Conservation (phyloP, 2,113 vertebrate genomes). For the Damaliscus lunatus region DNA sequence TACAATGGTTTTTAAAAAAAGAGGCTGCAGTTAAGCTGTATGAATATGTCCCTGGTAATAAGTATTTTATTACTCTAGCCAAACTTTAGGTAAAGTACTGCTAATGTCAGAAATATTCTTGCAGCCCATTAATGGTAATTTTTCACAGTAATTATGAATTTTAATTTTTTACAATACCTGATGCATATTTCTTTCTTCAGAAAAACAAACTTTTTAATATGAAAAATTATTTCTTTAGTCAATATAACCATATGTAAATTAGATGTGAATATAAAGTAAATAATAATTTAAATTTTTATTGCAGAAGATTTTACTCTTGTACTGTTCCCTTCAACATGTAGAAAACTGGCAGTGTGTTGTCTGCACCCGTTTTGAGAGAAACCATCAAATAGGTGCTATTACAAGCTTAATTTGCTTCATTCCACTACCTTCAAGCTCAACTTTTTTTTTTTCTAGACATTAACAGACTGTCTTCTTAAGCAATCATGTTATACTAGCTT, state of each 20-base stretch:
- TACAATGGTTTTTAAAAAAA: neutral
- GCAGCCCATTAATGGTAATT: neutral
- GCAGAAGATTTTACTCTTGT: conserved; percentile 62
- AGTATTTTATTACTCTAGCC: neutral
- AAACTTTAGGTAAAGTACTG: conserved; percentile 36
- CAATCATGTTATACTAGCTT: neutral
- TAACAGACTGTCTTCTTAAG: conserved; percentile 30
- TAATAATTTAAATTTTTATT: conserved; percentile 68
- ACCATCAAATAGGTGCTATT: neutral
- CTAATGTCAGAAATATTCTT: neutral
- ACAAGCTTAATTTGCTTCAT: conserved; percentile 46
- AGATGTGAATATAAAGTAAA: conserved; percentile 66
- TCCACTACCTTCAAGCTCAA: neutral
- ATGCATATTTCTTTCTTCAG: conserved; percentile 37
- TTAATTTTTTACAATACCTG: neutral
- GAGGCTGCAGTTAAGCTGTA: conserved; percentile 5
- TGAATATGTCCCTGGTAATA: conserved; percentile 30
- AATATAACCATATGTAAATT: conserved; percentile 77
- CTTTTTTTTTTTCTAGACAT: neutral
- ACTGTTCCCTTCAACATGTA: conserved; percentile 32
- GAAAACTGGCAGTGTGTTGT: neutral
- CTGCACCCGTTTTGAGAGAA: conserved; percentile 33
- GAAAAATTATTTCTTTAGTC: conserved; percentile 73
- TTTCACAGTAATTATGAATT: neutral
- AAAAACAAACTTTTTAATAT: conserved; percentile 72